A percentile compares a stretch with the other conserved stretches of the same genome.
Conservation (phyloP, 2,888 invertebrate genomes). For the Chrysolina americana region DNA sequence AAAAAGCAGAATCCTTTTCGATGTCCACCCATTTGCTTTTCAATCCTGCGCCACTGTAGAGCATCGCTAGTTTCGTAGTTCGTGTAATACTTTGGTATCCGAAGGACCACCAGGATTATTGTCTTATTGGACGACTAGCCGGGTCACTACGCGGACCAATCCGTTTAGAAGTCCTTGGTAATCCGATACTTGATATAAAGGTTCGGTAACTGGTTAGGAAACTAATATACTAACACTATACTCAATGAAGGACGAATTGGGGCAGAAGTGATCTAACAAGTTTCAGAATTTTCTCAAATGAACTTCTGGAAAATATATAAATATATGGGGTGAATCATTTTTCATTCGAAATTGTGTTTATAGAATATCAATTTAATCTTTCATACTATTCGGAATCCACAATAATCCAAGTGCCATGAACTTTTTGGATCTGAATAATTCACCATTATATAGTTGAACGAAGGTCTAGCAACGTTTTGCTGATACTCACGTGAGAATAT, state of each 20-base stretch:
- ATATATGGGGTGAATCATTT: too few relatives aligned
- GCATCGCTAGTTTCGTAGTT: conserved; percentile 33
- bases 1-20: background rate
- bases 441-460: too few relatives aligned
- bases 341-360: too few relatives aligned
- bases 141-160: conserved; percentile 62
- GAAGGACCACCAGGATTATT: conserved; percentile 66
- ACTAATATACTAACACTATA: conserved; percentile 35
- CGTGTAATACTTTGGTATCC: conserved; percentile 54
- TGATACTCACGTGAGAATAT: too few relatives aligned
- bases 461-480: too few relatives aligned
- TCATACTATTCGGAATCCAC: too few relatives aligned
- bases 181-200: conserved; percentile 65
- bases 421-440: too few relatives aligned
- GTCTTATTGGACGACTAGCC: conserved; percentile 66
- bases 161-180: conserved; percentile 62
- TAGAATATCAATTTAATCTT: too few relatives aligned
- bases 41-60: conserved; percentile 27
- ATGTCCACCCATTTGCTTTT: background rate
- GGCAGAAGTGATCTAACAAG: too few relatives aligned
- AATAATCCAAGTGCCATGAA: too few relatives aligned
- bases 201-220: conserved; percentile 46
- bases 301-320: too few relatives aligned
- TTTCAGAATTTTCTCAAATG: too few relatives aligned
- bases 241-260: background rate